Evolutionary conservation across 2,113 vertebrate genomes (phyloP), one percentile per base, ranked within the genome.

Genomic region (Oryzias woworae): DNA sequence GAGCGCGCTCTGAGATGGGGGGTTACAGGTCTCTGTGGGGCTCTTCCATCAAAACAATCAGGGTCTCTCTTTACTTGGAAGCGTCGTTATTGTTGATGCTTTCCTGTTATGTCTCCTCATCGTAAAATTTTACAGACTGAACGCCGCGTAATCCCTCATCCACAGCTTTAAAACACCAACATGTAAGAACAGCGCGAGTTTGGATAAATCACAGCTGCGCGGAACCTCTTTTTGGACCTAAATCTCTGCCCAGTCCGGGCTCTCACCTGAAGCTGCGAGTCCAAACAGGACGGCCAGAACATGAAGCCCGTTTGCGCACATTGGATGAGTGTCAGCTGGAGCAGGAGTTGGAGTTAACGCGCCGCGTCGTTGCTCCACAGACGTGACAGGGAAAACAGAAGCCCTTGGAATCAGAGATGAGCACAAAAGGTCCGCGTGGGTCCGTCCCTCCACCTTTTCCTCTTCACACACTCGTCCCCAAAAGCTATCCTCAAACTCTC

Each of bases 211-310:
- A 44, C 8, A 26, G 10, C 26, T 23, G 18, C 53, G 28, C 3
- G 23, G 28, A 2, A 20, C 16, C 26, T 13, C 10, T 14, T n/a
- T 26, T 0, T 17, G 69, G 17, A 13, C 2, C 4, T 14, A 47
- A 44, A 3, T 0, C 1, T 2, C 1, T 8, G 36, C 22, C 26
- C 18, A 6, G 16, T 58, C 26, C 14, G 5, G 16, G 43, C 18
- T 71, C 87, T 89, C 80, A 91, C 90, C 90, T 90, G 88, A 85
- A 14, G 75, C 86, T 80, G 78, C 85, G n/a, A 91, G 83, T 85
- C 87, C 90, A 53, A 22, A 71, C 77, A 90, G 87, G 85, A 90
- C 78, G 42, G 55, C 58, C 53, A 87, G 23, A 22, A 89, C 22
- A 57, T 22, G 57, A 18, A 87, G 24, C 51, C 66, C 64, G 1